These are phyloP conservation scores for Ciona savignyi DNA, from an alignment of 23 tunicate species.

Conservation along the genomic window DNA sequence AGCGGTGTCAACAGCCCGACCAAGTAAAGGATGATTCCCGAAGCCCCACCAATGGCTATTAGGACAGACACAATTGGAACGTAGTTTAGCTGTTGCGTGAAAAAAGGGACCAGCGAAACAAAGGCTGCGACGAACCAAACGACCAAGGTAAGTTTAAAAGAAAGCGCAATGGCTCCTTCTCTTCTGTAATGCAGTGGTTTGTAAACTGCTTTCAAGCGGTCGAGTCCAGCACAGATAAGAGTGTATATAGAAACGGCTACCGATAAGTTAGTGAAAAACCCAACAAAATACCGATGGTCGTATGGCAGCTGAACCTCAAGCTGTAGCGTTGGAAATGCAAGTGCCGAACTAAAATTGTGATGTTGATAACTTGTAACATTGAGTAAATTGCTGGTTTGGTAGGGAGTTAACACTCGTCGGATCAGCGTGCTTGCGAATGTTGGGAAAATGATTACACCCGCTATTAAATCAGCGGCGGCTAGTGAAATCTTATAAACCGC, in stretches of 20 bases:
- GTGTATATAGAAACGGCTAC: slow-evolving; percentile 47
- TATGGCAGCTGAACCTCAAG: background rate
- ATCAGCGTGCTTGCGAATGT: background rate
- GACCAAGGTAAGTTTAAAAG: background rate
- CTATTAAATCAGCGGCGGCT: background rate
- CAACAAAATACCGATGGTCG: slow-evolving; percentile 11
- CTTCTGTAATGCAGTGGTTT: slow-evolving; percentile 29
- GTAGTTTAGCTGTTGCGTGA: slow-evolving; percentile 16
- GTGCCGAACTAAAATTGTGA: background rate
- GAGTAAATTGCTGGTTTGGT: background rate
- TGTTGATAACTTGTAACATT: background rate
- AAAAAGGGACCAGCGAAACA: slow-evolving; percentile 32
- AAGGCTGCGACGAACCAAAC: slow-evolving; percentile 27
- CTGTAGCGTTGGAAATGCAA: background rate
- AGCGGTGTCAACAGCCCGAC: slow-evolving; percentile 40
- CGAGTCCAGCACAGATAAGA: slow-evolving; percentile 38
- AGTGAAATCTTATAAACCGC: background rate
- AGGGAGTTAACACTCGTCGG: background rate
- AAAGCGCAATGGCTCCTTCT: slow-evolving; percentile 4
- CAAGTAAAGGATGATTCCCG: slow-evolving; percentile 24
- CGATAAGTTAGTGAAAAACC: slow-evolving; percentile 55
- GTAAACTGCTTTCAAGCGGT: slow-evolving; percentile 35
- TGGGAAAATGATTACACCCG: background rate
- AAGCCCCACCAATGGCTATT: slow-evolving; percentile 19
- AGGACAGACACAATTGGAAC: slow-evolving; percentile 31